Percentiles rank a stretch among this genome's conserved stretches.
Conservation (phyloP, 2,113 vertebrate genomes). For the Semnornis frantzii region DNA sequence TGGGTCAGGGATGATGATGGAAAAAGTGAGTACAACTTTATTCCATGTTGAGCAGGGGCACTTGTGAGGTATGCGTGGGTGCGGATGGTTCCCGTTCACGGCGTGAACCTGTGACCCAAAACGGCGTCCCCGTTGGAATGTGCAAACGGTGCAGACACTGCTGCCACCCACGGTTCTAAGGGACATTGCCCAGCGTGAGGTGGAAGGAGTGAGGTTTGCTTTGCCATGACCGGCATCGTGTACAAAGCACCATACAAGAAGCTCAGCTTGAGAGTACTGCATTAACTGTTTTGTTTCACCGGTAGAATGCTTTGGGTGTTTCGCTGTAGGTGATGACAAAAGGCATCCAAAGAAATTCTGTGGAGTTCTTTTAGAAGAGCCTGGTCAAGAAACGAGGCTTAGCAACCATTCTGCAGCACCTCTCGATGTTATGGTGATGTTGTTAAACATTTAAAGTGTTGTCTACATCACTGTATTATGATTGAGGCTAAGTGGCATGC, state of each 20-base stretch:
- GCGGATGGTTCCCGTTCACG: neutral
- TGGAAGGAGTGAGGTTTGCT: neutral
- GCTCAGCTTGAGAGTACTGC: neutral
- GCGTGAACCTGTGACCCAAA: neutral
- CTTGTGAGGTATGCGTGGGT: neutral
- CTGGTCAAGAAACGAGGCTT: neutral
- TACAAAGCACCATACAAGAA: neutral
- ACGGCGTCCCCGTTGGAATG: neutral
- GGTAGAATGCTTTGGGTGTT: neutral
- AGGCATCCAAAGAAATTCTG: neutral
- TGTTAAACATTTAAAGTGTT: neutral
- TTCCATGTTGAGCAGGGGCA: neutral
- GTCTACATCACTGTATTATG: neutral
- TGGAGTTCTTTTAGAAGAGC: neutral
- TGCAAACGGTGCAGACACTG: neutral
- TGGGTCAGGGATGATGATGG: neutral
- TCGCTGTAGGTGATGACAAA: neutral
- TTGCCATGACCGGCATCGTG: neutral
- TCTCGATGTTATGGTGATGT: neutral
- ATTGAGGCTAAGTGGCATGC: neutral
- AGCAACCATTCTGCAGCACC: neutral
- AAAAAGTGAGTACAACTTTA: neutral
- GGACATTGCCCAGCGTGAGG: neutral
- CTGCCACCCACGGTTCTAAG: constrained; percentile 3
- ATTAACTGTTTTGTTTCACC: neutral